Conservation (phyloP, 2,113 vertebrate species). For the Gymnorhina tibicen region DNA sequence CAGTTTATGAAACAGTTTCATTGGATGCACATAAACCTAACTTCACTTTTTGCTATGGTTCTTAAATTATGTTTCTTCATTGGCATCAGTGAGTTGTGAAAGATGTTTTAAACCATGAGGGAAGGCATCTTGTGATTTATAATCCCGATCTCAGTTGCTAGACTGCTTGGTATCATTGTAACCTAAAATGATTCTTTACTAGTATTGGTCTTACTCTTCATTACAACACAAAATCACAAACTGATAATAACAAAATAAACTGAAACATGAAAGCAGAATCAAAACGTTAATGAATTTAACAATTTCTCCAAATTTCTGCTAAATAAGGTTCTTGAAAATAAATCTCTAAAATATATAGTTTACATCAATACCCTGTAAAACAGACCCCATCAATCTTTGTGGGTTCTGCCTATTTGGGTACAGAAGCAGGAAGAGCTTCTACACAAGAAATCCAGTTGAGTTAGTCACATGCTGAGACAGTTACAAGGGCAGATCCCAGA, state of each 20-base stretch:
- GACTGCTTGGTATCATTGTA: background rate
- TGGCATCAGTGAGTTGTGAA: background rate
- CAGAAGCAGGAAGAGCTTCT: background rate
- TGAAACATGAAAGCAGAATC: background rate
- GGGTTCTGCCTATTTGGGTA: background rate
- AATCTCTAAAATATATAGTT: background rate
- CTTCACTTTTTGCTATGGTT: background rate
- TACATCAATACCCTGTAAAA: background rate
- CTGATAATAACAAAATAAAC: background rate
- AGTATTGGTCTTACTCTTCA: background rate
- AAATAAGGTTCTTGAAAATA: background rate
- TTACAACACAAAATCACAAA: background rate
- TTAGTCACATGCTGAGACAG: background rate
- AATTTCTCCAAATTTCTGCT: background rate
- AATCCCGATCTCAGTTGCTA: background rate
- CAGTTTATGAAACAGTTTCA: slow-evolving; percentile 36
- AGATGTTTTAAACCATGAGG: background rate
- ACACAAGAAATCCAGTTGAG: background rate
- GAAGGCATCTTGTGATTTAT: slow-evolving; percentile 15
- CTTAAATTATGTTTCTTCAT: slow-evolving; percentile 21
- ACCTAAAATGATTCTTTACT: background rate
- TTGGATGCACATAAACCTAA: background rate
- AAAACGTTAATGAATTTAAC: background rate
- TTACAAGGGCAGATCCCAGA: background rate
- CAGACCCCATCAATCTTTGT: background rate